phyloP scores from a whole-genome alignment of 2,888 invertebrate species.

The Adelognathus sp. region DNA sequence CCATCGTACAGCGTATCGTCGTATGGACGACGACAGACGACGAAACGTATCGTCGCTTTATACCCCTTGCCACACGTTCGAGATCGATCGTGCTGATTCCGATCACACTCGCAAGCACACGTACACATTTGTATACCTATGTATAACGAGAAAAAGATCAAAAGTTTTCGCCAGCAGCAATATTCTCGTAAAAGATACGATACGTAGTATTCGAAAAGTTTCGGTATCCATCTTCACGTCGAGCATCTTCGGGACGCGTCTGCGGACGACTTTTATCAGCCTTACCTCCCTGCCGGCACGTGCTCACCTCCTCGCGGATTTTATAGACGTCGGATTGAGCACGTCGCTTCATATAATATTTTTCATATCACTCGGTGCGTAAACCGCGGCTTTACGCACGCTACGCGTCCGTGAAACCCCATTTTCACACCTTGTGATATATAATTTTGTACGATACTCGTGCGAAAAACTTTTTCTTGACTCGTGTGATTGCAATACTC shows the following conservation, averaged over 20 bases:
- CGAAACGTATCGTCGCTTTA: constrained; percentile 7
- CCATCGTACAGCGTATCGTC: constrained; percentile 4
- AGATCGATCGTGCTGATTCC: background rate
- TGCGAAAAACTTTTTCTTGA: too few relatives aligned
- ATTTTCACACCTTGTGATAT: background rate
- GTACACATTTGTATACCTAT: background rate
- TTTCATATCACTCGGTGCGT: background rate
- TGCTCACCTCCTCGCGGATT: background rate
- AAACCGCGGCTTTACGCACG: too few relatives aligned
- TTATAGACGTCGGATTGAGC: background rate
- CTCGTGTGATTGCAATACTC: too few relatives aligned
- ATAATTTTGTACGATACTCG: background rate
- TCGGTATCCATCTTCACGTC: constrained; percentile 7
- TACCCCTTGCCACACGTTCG: background rate
- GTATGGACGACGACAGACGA: constrained; percentile 2
- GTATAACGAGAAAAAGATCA: constrained; percentile 4
- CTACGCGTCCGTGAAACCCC: too few relatives aligned
- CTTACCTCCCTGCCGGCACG: background rate
- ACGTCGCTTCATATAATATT: background rate
- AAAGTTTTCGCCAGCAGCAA: constrained; percentile 23
- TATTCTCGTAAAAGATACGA: background rate
- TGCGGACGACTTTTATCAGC: constrained; percentile 20
- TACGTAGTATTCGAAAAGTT: constrained; percentile 50
- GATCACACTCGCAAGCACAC: background rate
- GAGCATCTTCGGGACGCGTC: background rate